Percentiles rank a stretch among this genome's conserved stretches.
phyloP scores from a whole-genome alignment of 1,140 invertebrate species.

The Euschistus heros region DNA sequence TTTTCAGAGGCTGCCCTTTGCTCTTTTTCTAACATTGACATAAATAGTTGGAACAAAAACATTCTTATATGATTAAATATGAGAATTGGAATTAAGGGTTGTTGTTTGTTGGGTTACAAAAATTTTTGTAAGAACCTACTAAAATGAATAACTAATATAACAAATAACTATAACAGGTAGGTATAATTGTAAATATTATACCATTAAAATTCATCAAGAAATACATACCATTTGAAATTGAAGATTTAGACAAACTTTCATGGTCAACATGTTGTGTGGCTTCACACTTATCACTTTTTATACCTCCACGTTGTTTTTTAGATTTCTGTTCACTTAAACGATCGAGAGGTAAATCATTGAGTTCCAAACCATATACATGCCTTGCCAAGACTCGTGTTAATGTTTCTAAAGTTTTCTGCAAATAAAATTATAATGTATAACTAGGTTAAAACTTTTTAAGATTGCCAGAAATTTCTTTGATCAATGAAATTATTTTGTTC shows the following conservation, averaged over 20 bases:
- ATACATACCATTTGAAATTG: not conserved
- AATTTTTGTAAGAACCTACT: too few relatives aligned
- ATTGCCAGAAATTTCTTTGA: not conserved
- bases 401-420: conserved; percentile 91
- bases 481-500: conserved; percentile 13
- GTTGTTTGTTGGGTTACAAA: too few relatives aligned
- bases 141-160: too few relatives aligned
- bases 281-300: conserved; percentile 20
- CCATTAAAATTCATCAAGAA: too few relatives aligned
- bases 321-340: conserved; percentile 71
- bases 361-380: conserved; percentile 85
- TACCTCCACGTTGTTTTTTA: conserved; percentile 44
- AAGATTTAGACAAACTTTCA: conserved; percentile 12
- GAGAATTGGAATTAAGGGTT: too few relatives aligned
- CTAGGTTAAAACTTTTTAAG: conserved; percentile 14
- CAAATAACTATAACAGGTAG: too few relatives aligned
- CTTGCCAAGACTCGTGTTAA: conserved; percentile 82
- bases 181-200: too few relatives aligned
- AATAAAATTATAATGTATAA: conserved; percentile 23
- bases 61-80: too few relatives aligned
- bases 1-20: too few relatives aligned
- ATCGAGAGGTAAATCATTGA: conserved; percentile 80
- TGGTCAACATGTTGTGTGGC: not conserved
- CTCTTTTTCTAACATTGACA: too few relatives aligned
- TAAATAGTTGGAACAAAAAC: too few relatives aligned